These are phyloP conservation scores for Cataglyphis rosenhaueri DNA, from an alignment of 2,888 invertebrate genomes.

Conservation along the genomic window DNA sequence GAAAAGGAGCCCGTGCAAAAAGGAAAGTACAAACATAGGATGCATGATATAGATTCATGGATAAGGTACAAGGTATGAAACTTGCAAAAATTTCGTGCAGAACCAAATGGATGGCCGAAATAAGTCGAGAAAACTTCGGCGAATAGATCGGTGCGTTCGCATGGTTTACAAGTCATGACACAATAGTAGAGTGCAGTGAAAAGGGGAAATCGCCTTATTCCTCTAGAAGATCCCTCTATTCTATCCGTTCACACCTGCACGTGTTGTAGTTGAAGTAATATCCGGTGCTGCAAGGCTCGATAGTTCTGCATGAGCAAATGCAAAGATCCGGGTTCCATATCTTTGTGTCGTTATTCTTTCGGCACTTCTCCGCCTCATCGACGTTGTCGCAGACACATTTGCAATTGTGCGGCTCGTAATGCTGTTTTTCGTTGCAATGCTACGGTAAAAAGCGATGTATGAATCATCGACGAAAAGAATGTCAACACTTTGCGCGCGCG, in stretches of 20 bases:
- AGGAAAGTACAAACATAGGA: neutral
- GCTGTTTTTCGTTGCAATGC: conserved; percentile 88
- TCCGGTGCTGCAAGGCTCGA: conserved; percentile 88
- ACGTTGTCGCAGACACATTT: conserved; percentile 88
- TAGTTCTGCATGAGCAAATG: conserved; percentile 87
- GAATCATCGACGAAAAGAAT: conserved; percentile 47
- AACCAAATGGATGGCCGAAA: conserved; percentile 4
- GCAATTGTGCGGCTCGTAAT: conserved; percentile 87
- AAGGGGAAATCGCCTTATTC: conserved; percentile 53
- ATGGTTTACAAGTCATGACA: conserved; percentile 64
- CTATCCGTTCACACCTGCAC: conserved; percentile 86
- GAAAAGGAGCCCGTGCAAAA: neutral
- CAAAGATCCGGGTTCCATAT: conserved; percentile 89
- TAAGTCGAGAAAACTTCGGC: neutral
- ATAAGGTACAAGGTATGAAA: neutral
- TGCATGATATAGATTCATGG: neutral
- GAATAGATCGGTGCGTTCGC: conserved; percentile 21
- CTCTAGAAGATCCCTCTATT: conserved; percentile 55
- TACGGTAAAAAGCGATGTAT: conserved; percentile 70
- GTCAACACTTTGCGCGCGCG: conserved; percentile 29
- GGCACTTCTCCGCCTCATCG: conserved; percentile 88
- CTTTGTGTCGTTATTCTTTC: conserved; percentile 85
- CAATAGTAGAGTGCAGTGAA: conserved; percentile 60
- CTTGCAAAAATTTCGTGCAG: conserved; percentile 7
- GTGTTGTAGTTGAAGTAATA: conserved; percentile 87